phyloP scores from a whole-genome alignment of 2,888 invertebrate genomes.

The Rotaria magnacalcarata region DNA sequence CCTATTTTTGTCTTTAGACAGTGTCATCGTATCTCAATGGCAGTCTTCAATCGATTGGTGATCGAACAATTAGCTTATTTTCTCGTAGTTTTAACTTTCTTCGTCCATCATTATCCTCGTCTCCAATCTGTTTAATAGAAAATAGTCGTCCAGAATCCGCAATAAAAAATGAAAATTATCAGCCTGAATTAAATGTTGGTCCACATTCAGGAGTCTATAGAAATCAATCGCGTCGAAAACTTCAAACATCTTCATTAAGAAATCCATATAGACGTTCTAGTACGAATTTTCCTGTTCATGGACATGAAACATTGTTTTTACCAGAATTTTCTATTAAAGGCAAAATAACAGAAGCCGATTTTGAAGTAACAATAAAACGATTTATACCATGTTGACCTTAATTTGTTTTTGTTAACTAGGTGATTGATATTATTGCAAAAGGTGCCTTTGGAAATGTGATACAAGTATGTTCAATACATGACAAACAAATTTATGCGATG shows the following conservation, averaged over 20 bases:
- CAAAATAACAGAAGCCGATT: slow-evolving; percentile 44
- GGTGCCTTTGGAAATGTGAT: slow-evolving; percentile 86
- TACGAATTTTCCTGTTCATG: slow-evolving; percentile 45
- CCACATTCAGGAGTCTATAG: not conserved
- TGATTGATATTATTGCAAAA: slow-evolving; percentile 70
- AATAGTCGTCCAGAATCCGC: too few species aligned
- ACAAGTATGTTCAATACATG: slow-evolving; percentile 65
- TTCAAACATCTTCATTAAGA: slow-evolving; percentile 43
- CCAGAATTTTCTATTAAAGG: slow-evolving; percentile 46
- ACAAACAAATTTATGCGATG: slow-evolving; percentile 72
- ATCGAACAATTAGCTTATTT: slow-evolving; percentile 7
- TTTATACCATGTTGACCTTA: too few species aligned
- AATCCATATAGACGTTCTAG: slow-evolving; percentile 44
- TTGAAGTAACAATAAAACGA: slow-evolving; percentile 47
- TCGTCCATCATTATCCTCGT: not conserved
- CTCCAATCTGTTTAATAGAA: not conserved
- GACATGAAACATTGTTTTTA: slow-evolving; percentile 45
- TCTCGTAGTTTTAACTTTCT: slow-evolving; percentile 32
- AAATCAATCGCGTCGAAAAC: slow-evolving; percentile 41
- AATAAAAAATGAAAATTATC: not conserved
- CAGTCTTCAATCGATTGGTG: slow-evolving; percentile 25
- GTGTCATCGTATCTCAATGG: slow-evolving; percentile 3
- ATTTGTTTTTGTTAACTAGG: not conserved
- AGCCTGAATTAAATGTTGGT: not conserved
- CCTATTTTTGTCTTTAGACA: not conserved